Conservation (phyloP, 2,888 invertebrate species). For the Pristionchus exspectatus region DNA sequence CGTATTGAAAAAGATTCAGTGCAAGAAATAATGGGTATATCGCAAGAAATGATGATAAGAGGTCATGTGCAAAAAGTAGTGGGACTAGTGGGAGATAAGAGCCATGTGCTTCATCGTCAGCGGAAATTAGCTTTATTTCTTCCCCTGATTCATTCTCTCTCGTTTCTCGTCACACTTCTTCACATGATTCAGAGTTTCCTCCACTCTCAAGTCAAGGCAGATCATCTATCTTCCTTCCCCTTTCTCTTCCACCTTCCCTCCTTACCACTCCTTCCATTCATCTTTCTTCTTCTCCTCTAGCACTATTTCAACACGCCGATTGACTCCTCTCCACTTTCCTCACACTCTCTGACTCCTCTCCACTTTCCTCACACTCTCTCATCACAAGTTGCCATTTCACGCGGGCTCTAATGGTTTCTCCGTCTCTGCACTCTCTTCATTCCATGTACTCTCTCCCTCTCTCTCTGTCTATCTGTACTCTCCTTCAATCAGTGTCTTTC, state of each 20-base stretch:
- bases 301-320: conserved; percentile 42
- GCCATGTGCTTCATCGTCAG: conserved; percentile 13
- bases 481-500: conserved; percentile 6
- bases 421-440: not conserved
- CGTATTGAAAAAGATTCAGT: not conserved
- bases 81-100: not conserved
- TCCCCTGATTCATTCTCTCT: not conserved
- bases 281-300: conserved; percentile 29
- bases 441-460: not conserved
- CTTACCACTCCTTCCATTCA: not conserved
- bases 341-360: conserved; percentile 35
- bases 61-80: conserved; percentile 1
- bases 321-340: not conserved
- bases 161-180: conserved; percentile 14
- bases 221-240: conserved; percentile 13
- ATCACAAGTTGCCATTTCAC: conserved; percentile 27
- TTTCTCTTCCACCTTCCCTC: conserved; percentile 6
- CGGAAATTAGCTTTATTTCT: conserved; percentile 21
- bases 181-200: not conserved
- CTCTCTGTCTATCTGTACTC: not conserved
- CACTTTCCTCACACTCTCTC: not conserved
- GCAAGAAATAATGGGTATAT: not conserved
- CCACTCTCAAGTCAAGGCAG: not conserved
- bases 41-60: conserved; percentile 9
- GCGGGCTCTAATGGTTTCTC: conserved; percentile 38